phyloP scores from a whole-genome alignment of 2,113 vertebrate species.

The Sebastes schlegelii region DNA sequence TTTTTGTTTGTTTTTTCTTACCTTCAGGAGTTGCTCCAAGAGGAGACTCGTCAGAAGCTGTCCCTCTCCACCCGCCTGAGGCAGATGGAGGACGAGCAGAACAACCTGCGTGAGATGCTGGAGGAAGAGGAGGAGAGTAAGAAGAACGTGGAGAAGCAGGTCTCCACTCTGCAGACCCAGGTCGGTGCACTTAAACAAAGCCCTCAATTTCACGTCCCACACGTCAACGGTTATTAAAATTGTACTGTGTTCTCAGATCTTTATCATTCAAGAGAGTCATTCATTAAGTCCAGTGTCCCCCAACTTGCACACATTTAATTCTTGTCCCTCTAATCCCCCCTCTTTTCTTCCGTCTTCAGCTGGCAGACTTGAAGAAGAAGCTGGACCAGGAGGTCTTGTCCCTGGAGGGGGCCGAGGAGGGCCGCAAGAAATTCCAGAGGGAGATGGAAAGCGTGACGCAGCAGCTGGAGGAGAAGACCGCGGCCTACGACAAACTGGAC shows the following conservation, averaged over 20 bases:
- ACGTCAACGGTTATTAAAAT: not conserved
- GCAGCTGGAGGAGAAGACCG: constrained; percentile 90
- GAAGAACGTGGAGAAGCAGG: constrained; percentile 92
- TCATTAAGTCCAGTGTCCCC: not conserved
- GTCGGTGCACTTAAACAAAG: constrained; percentile 71
- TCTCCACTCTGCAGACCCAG: constrained; percentile 90
- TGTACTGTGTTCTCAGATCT: not conserved
- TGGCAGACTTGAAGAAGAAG: constrained; percentile 92
- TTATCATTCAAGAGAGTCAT: not conserved
- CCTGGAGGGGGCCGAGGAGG: constrained; percentile 89
- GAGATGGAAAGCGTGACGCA: constrained; percentile 89
- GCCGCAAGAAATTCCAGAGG: constrained; percentile 90
- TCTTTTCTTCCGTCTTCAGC: constrained; percentile 70
- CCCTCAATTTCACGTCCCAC: not conserved
- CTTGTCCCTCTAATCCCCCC: not conserved
- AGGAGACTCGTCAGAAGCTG: constrained; percentile 96
- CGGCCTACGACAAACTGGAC: constrained; percentile 93
- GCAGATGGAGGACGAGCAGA: constrained; percentile 94
- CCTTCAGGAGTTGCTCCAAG: constrained; percentile 91
- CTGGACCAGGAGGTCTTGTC: constrained; percentile 88
- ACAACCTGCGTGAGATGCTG: constrained; percentile 89
- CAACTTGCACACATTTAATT: not conserved
- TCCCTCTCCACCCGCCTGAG: constrained; percentile 89
- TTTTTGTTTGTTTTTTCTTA: not conserved
- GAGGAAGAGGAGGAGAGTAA: constrained; percentile 96